These are phyloP conservation scores for Glomeris marginata DNA, from an alignment of 2,888 invertebrate species.

Conservation along the genomic window DNA sequence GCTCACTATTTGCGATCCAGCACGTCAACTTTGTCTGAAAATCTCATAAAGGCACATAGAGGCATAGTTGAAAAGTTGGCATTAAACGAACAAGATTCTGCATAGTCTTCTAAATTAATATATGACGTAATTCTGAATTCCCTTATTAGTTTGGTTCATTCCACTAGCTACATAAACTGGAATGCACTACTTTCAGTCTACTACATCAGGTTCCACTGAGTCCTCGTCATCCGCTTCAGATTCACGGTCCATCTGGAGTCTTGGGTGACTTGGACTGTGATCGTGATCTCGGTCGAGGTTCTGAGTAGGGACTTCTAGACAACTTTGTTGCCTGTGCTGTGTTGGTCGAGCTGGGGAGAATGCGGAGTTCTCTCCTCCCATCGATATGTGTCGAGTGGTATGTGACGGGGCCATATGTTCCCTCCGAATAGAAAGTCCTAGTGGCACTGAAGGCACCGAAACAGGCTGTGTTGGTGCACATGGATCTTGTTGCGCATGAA, in stretches of 20 bases:
- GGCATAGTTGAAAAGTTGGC: too few relatives aligned
- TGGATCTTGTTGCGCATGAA: slow-evolving; percentile 30
- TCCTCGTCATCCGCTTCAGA: slow-evolving; percentile 6
- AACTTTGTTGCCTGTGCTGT: too few relatives aligned
- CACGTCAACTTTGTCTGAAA: too few relatives aligned
- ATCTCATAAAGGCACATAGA: too few relatives aligned
- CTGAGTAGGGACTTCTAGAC: not conserved
- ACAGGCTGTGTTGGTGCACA: slow-evolving; percentile 32
- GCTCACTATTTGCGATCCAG: too few relatives aligned
- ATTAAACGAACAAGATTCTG: too few relatives aligned
- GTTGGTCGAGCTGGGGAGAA: slow-evolving; percentile 37
- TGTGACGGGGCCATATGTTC: not conserved
- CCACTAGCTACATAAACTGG: too few relatives aligned
- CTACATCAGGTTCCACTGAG: slow-evolving; percentile 8
- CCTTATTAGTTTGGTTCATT: too few relatives aligned
- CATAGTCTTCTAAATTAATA: too few relatives aligned
- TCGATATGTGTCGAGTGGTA: slow-evolving; percentile 27
- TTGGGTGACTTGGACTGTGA: slow-evolving; percentile 2
- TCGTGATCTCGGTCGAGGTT: not conserved
- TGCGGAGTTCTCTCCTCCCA: slow-evolving; percentile 84
- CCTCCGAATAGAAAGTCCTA: not conserved
- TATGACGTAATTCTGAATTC: too few relatives aligned
- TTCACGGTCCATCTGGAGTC: slow-evolving; percentile 2
- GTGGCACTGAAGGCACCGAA: slow-evolving; percentile 19
- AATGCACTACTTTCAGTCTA: slow-evolving; percentile 2